These are phyloP conservation scores for Salvelinus fontinalis DNA, from an alignment of 2,113 vertebrate species.

Conservation along the genomic window DNA sequence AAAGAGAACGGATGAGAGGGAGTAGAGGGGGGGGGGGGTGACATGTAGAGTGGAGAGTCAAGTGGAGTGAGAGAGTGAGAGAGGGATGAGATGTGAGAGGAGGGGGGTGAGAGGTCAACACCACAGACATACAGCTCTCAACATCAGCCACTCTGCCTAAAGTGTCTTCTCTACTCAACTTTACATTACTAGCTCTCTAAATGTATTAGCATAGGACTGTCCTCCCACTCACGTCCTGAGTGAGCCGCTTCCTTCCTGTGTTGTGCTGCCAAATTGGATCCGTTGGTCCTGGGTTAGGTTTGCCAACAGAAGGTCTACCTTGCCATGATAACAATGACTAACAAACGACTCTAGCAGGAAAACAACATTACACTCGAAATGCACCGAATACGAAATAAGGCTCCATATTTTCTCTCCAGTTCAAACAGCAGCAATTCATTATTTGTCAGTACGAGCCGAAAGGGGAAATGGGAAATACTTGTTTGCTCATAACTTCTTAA, in stretches of 20 bases:
- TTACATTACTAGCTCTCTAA: slow-evolving; percentile 17
- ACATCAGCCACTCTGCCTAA: slow-evolving; percentile 12
- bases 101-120: slow-evolving; percentile 31
- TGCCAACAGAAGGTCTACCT: slow-evolving; percentile 44
- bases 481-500: slow-evolving; percentile 20
- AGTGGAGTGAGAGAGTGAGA: neutral
- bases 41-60: slow-evolving; percentile 3
- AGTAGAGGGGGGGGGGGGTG: neutral
- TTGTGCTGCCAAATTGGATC: slow-evolving; percentile 40
- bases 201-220: slow-evolving; percentile 15
- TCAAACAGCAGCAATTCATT: slow-evolving; percentile 38
- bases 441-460: slow-evolving; percentile 39
- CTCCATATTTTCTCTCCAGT: slow-evolving; percentile 17
- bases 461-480: slow-evolving; percentile 22
- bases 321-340: slow-evolving; percentile 43
- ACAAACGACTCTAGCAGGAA: slow-evolving; percentile 3
- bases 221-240: slow-evolving; percentile 38
- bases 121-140: slow-evolving; percentile 10
- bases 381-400: slow-evolving; percentile 44
- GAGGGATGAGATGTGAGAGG: neutral
- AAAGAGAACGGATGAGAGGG: slow-evolving; percentile 8
- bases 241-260: slow-evolving; percentile 35
- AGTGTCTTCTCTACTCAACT: slow-evolving; percentile 21
- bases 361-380: slow-evolving; percentile 22
- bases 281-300: slow-evolving; percentile 27